A percentile compares a stretch with the other conserved stretches of the same genome.
Conservation (phyloP, 1,140 invertebrate species). For the Eumaeus atala region DNA sequence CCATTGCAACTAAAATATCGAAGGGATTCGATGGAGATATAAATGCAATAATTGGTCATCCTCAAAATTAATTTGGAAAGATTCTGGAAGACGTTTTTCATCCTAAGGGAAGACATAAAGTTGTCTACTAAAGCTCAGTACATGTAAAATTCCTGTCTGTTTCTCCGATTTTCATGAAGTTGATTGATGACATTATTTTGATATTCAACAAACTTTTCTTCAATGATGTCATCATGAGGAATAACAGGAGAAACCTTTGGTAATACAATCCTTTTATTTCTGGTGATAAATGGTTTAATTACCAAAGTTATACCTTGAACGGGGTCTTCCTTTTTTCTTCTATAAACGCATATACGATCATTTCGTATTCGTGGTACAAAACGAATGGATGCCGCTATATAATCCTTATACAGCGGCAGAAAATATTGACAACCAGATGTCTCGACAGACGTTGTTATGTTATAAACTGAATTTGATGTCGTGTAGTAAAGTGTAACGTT, state of each 20-base stretch:
- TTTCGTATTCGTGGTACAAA: slow-evolving; percentile 27
- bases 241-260: no score
- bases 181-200: slow-evolving; percentile 24
- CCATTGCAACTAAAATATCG: slow-evolving; percentile 15
- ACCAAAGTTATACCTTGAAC: slow-evolving; percentile 16
- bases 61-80: no score
- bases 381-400: slow-evolving; percentile 16
- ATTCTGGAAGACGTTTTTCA: no score
- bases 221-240: slow-evolving; percentile 22
- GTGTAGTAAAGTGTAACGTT: no score
- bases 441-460: no score
- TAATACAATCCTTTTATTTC: slow-evolving; percentile 31
- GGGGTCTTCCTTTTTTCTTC: slow-evolving; percentile 17
- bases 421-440: slow-evolving; percentile 22
- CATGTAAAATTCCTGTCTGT: slow-evolving; percentile 24
- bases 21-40: slow-evolving; percentile 11
- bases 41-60: slow-evolving; percentile 6
- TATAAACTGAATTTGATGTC: no score
- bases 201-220: slow-evolving; percentile 23
- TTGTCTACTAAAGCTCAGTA: no score
- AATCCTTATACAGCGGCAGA: slow-evolving; percentile 15
- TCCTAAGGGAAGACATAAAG: no score
- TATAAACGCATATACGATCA: slow-evolving; percentile 18
- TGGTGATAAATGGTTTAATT: slow-evolving; percentile 26
- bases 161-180: slow-evolving; percentile 23